A percentile compares a stretch with the other conserved stretches of the same genome.
phyloP scores from a whole-genome alignment of 2,888 invertebrate species.

The Cetonia aurata region DNA sequence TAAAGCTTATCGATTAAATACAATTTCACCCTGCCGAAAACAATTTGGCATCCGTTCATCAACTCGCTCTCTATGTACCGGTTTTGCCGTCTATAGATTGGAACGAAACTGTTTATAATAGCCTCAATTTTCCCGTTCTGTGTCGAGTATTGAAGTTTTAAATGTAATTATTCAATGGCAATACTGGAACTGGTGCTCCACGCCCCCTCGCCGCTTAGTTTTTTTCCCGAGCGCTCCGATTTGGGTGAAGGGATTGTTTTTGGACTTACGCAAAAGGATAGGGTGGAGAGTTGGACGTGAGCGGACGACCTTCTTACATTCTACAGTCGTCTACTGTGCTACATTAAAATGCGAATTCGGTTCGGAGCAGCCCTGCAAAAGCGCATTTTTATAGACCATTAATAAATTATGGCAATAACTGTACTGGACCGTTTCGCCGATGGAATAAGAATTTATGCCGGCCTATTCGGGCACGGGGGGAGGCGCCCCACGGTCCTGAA shows the following conservation, averaged over 20 bases:
- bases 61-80: slow-evolving; percentile 20
- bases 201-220: neutral
- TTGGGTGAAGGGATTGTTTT: slow-evolving; percentile 55
- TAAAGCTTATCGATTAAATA: slow-evolving; percentile 50
- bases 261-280: slow-evolving; percentile 52
- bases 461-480: neutral
- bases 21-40: slow-evolving; percentile 44
- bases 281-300: slow-evolving; percentile 58
- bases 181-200: slow-evolving; percentile 48
- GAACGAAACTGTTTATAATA: slow-evolving; percentile 53
- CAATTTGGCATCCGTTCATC: slow-evolving; percentile 50
- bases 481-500: neutral
- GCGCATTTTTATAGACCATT: slow-evolving; percentile 68
- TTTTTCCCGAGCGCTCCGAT: slow-evolving; percentile 3
- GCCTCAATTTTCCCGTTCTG: slow-evolving; percentile 49
- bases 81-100: slow-evolving; percentile 42
- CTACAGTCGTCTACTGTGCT: slow-evolving; percentile 53
- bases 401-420: slow-evolving; percentile 67
- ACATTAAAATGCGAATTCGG: slow-evolving; percentile 59
- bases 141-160: slow-evolving; percentile 58
- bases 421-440: slow-evolving; percentile 29
- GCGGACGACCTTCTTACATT: slow-evolving; percentile 58
- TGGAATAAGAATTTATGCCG: slow-evolving; percentile 27
- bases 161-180: slow-evolving; percentile 61
- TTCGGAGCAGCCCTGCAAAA: slow-evolving; percentile 61